Conservation (phyloP, 1,140 invertebrate species). For the Aphis craccivora region DNA sequence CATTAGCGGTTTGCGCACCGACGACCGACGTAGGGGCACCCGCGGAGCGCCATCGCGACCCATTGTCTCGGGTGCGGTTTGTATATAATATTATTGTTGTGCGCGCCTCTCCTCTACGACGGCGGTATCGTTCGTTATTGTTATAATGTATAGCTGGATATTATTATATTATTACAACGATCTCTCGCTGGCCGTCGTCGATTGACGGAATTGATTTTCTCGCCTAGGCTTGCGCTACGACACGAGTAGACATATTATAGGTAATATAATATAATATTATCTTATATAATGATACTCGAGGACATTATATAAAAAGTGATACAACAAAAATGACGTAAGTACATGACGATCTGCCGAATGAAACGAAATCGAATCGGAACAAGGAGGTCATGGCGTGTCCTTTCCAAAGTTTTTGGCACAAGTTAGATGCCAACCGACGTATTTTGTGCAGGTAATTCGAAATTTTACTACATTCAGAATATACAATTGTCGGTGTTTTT, state of each 20-base stretch:
- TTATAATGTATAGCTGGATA: neutral
- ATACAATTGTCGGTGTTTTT: no score
- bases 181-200: neutral
- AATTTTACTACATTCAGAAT: no score
- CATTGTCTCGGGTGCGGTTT: conserved; percentile 41
- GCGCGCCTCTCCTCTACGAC: neutral
- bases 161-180: neutral
- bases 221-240: no score
- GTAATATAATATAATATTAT: neutral
- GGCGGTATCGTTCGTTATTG: neutral
- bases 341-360: no score
- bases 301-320: neutral
- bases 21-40: neutral
- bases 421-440: no score
- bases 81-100: conserved; percentile 26
- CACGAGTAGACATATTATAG: neutral
- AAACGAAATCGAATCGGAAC: no score
- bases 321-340: no score
- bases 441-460: no score
- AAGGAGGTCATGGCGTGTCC: no score
- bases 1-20: conserved; percentile 17
- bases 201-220: conserved; percentile 39
- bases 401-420: no score
- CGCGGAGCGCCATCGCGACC: conserved; percentile 42
- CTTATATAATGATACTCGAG: neutral